phyloP scores from a whole-genome alignment of 2,797 vertebrate species.

The Betta splendens region DNA sequence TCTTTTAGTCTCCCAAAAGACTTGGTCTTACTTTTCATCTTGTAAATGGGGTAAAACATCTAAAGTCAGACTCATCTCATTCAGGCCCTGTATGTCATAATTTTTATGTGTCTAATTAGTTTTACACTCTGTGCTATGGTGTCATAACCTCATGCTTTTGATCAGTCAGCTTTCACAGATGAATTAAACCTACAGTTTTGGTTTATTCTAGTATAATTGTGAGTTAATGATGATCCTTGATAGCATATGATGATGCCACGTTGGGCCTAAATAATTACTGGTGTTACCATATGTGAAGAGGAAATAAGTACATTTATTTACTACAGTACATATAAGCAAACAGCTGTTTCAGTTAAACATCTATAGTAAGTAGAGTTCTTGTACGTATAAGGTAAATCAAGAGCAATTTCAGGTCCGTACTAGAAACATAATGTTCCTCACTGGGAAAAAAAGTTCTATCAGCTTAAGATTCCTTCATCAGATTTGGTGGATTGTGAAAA shows the following conservation, averaged over 20 bases:
- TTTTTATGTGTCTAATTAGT: constrained; percentile 59
- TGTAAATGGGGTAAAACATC: constrained; percentile 50
- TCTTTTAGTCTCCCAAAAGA: constrained; percentile 68
- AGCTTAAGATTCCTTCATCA: constrained; percentile 6
- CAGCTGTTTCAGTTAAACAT: too few species aligned
- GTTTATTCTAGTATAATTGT: neutral
- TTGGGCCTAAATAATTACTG: too few species aligned
- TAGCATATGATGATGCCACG: neutral
- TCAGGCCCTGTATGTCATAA: constrained; percentile 42
- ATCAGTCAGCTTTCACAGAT: constrained; percentile 36
- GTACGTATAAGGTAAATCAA: too few species aligned
- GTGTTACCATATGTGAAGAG: too few species aligned
- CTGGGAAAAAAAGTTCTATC: too few species aligned
- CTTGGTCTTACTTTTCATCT: constrained; percentile 69
- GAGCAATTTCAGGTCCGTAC: too few species aligned
- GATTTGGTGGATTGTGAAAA: constrained; percentile 29
- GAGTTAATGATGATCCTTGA: neutral
- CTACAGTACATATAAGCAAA: too few species aligned
- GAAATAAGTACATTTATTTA: too few species aligned
- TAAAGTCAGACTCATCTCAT: constrained; percentile 57
- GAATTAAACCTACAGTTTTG: constrained; percentile 25
- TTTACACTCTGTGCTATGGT: constrained; percentile 55
- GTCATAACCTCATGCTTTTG: constrained; percentile 49
- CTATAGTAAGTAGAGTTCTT: too few species aligned
- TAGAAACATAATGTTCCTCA: too few species aligned